Evolutionary conservation across 2,797 vertebrate species (phyloP).

Genomic region (Mycteria americana): DNA sequence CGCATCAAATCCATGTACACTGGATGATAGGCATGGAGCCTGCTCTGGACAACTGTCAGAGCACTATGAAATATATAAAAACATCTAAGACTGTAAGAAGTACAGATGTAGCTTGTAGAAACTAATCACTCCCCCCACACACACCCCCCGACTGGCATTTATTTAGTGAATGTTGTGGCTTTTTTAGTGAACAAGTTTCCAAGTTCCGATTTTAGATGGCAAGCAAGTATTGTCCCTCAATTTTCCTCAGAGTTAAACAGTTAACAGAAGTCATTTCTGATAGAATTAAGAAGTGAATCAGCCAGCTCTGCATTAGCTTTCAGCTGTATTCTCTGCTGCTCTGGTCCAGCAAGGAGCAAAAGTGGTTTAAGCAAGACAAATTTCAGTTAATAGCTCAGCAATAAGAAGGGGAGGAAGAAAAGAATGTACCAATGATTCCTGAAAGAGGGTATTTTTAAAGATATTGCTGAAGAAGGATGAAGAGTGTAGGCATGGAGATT

Average conservation of each 20-base stretch:
- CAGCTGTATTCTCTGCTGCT: neutral
- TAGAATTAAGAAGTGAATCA: neutral
- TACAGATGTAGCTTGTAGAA: neutral
- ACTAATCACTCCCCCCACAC: neutral
- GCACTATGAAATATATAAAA: neutral
- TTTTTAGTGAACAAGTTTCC: neutral
- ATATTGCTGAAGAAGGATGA: neutral
- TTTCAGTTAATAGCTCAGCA: conserved; percentile 32
- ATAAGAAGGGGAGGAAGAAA: neutral
- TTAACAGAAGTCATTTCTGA: neutral
- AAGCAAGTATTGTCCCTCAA: neutral
- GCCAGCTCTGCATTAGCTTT: neutral
- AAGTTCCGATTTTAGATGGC: neutral
- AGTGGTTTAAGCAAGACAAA: neutral
- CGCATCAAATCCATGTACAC: neutral
- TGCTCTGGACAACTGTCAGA: neutral
- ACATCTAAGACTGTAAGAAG: neutral
- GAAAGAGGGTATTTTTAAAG: conserved; percentile 28
- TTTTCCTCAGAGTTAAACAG: neutral
- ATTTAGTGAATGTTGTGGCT: neutral
- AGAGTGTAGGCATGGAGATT: neutral
- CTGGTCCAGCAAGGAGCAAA: neutral
- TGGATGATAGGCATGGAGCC: neutral
- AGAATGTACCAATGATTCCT: neutral
- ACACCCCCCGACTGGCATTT: neutral